Base-by-base conservation (phyloP, 53 echinoderm and acorn worm genomes). In the Mesocentrotus franciscanus region DNA sequence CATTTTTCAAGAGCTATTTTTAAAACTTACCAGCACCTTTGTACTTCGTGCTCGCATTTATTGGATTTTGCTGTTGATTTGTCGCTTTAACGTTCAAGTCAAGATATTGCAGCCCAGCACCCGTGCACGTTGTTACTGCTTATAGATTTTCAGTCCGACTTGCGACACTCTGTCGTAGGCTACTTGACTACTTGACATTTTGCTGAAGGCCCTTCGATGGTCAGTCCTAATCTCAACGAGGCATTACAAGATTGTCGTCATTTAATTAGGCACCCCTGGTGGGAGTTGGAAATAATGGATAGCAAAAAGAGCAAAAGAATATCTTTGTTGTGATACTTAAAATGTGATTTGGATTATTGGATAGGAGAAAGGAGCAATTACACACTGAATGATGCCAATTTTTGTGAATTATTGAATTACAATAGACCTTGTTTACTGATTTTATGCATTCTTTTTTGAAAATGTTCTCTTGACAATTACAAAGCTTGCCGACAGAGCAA, bases 151-250 rank as follows among this genome's bases (percentile, higher is more conserved):
- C 27, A 1, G 27, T 72, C 9, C 20, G 30, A 30, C 72, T n/a
- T 71, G 81, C 81, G 83, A 83, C 15, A 10, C 83, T 30, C 30
- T 27, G 27, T 72, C 72, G 0, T 27, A 30, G 29, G 14, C 74
- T 74, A 4, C 20, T 74, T 1, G 36, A 36, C 61, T 66, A 90
- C 91, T 90, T 90, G 91, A 90, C 91, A 90, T 90, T 90, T 90
- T 62, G 20, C 5, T 35, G 66, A 16, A 64, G 66, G 35, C 64
- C 18, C 35, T 64, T 58, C 56, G 8, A 34, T 90, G 91, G 35
- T 34, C 91, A 90, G 29, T 90, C 64, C 12, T 90, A 90, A 90
- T 90, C 91, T 90, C 91, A 62, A 90, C 62, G 64, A 33, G 55
- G 91, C 91, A 90, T 90, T 90, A 18, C 91, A 7, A 60, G 91